Evolutionary conservation across 2,888 invertebrate species (phyloP).

Genomic region (Linnaemya tessellans): DNA sequence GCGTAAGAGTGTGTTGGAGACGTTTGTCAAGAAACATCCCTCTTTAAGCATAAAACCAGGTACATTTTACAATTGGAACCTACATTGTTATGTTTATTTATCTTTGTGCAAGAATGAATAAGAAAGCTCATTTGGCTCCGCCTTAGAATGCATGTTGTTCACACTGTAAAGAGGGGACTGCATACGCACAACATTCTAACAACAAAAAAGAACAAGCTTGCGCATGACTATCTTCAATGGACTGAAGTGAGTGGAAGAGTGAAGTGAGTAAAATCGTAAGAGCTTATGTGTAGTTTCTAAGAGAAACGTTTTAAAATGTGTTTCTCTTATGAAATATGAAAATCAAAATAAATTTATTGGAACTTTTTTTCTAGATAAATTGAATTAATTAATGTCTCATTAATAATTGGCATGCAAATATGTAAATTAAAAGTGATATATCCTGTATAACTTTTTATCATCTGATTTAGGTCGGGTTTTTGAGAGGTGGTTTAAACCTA

Average conservation of each 20-base stretch:
- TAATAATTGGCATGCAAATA: no score
- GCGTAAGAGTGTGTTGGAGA: slow-evolving; percentile 48
- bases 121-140: slow-evolving; percentile 76
- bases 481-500: no score
- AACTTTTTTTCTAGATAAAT: neutral
- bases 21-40: slow-evolving; percentile 63
- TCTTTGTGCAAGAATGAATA: slow-evolving; percentile 59
- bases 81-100: slow-evolving; percentile 11
- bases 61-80: slow-evolving; percentile 44
- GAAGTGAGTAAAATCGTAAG: slow-evolving; percentile 6
- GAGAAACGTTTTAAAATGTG: neutral
- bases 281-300: neutral
- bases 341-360: neutral
- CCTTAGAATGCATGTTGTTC: slow-evolving; percentile 74
- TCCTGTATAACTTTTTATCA: no score
- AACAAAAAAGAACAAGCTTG: slow-evolving; percentile 77
- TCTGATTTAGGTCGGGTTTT: no score
- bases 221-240: slow-evolving; percentile 78
- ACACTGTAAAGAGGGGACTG: slow-evolving; percentile 71
- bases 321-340: slow-evolving; percentile 21
- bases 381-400: slow-evolving; percentile 15
- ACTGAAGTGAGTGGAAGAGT: slow-evolving; percentile 46
- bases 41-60: slow-evolving; percentile 32
- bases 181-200: slow-evolving; percentile 73
- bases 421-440: no score